Conservation (phyloP, 2,113 vertebrate genomes). For the Lathamus discolor region DNA sequence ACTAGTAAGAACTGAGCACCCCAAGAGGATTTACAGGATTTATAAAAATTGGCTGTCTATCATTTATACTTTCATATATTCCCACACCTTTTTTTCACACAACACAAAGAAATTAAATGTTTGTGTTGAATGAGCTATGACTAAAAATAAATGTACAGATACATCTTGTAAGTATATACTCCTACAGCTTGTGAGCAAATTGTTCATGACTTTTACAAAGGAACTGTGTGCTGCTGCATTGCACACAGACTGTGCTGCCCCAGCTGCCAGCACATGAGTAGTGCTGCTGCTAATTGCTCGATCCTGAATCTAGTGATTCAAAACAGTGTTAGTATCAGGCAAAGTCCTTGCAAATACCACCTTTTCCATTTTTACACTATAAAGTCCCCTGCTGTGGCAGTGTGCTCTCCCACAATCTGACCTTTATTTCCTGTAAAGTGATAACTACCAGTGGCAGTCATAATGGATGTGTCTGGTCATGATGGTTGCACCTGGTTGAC, state of each 20-base stretch:
- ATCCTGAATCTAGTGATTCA: background rate
- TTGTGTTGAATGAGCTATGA: background rate
- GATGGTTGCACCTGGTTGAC: background rate
- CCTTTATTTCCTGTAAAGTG: background rate
- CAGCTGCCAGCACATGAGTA: background rate
- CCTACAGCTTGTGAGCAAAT: accelerated
- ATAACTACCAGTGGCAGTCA: background rate
- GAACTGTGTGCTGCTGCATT: background rate
- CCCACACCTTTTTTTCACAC: background rate
- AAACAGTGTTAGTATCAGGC: background rate
- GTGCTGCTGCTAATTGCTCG: background rate
- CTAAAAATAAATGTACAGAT: background rate
- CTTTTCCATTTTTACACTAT: background rate
- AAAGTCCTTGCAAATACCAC: background rate
- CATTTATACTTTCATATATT: background rate
- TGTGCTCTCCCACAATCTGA: background rate
- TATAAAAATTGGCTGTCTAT: background rate
- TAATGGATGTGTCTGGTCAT: background rate
- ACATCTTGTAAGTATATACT: background rate
- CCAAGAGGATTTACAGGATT: background rate
- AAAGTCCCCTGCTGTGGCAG: background rate
- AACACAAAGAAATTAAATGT: accelerated
- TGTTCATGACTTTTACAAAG: background rate
- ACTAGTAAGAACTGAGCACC: background rate
- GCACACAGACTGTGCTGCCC: background rate